phyloP scores from a whole-genome alignment of 1,140 invertebrate species.

The Caenorhabditis remanei region DNA sequence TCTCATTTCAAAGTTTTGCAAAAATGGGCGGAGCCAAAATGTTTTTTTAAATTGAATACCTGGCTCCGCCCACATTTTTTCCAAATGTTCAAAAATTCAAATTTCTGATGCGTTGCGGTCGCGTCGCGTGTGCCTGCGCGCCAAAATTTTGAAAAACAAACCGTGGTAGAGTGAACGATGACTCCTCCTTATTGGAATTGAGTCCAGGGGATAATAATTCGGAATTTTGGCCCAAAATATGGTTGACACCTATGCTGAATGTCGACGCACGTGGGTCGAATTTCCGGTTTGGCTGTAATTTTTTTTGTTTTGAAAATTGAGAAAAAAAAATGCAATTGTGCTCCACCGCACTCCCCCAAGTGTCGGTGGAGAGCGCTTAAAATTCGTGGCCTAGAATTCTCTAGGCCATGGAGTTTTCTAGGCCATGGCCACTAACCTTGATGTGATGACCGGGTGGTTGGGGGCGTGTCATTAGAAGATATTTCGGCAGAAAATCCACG shows the following conservation, averaged over 20 bases:
- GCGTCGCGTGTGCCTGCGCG: too few relatives aligned
- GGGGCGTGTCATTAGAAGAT: slow-evolving; percentile 78
- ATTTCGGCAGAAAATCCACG: slow-evolving; percentile 88
- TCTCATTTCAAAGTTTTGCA: too few relatives aligned
- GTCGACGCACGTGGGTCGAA: slow-evolving; percentile 41
- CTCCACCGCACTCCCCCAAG: neutral
- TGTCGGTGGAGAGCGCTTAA: too few relatives aligned
- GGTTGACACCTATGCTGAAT: slow-evolving; percentile 50
- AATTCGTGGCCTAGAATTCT: too few relatives aligned
- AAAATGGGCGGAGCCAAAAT: too few relatives aligned
- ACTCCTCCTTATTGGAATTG: slow-evolving; percentile 56
- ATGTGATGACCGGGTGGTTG: slow-evolving; percentile 49
- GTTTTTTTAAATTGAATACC: too few relatives aligned
- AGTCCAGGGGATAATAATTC: slow-evolving; percentile 56
- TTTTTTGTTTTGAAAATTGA: too few relatives aligned
- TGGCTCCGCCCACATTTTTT: too few relatives aligned
- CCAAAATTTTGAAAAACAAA: neutral
- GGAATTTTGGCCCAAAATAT: slow-evolving; percentile 36
- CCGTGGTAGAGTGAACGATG: slow-evolving; percentile 45
- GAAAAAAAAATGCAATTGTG: too few relatives aligned
- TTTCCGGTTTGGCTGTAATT: slow-evolving; percentile 57
- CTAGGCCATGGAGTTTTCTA: too few relatives aligned
- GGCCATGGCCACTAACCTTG: slow-evolving; percentile 50
- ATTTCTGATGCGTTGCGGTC: too few relatives aligned
- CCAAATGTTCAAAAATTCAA: too few relatives aligned